Evolutionary conservation across 2,888 invertebrate genomes (phyloP), one percentile per base, ranked within the genome.

Genomic region (Spatulosminthurus flaviceps): DNA sequence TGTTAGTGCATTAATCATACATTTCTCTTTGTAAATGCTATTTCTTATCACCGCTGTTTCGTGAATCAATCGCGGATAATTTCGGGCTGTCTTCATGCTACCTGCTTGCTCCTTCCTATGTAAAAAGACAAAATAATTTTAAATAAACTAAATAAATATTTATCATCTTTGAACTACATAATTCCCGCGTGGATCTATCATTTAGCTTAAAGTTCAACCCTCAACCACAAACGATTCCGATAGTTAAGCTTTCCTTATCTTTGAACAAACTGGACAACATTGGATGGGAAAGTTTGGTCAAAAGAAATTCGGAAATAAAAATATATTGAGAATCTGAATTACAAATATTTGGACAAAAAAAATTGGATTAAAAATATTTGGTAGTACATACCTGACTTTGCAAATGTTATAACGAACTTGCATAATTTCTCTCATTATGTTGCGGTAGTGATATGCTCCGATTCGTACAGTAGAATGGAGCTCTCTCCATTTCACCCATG

Each of bases 1-100:
- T 86, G 95, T 94, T 19, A 96, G 88, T 0, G 96, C 94, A 34
- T 93, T 91, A 83, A 93, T 93, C 83, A 94, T 93, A 21, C 96
- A 90, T 61, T 93, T 90, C 87, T 95, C 95, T 81, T 92, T 91
- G 11, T 22, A 16, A 22, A 78, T 72, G n/a, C 28, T 64, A 42
- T 64, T 66, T 24, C 41, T 34, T 21, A 78, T n/a, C n/a, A 66
- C 42, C 0, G 64, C 64, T 16, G 34, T 19, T 42, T 78, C 78
- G 41, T 51, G 51, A 9, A 21, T 34, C 7, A 70, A 61, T 66
- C 61, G 81, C 76, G 1, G 81, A 71, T 19, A 78, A 43, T 81
- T 82, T 67, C 7, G 75, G 2, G 22, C 2, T 7, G 19, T n/a
- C 64, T 75, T 64, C 22, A 41, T 9, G 0, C 41, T 11, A 11